Percentiles rank a stretch among this genome's conserved stretches.
Conservation (phyloP, 2,113 vertebrate species). For the Chinchilla lanigera region DNA sequence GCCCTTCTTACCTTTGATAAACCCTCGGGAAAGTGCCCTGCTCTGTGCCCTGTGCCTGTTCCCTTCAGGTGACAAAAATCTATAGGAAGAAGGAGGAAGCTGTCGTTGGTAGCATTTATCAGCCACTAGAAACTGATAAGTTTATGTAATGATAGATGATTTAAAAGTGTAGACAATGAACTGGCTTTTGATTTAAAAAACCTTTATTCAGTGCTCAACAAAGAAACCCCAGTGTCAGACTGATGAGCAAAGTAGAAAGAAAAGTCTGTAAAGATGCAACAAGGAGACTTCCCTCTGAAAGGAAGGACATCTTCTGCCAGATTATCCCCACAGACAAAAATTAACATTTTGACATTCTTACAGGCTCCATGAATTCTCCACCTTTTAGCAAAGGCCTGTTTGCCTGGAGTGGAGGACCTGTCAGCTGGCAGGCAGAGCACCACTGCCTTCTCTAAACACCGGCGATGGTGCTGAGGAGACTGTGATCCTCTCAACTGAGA, state of each 20-base stretch:
- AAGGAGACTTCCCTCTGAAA: neutral
- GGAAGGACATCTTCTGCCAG: conserved; percentile 12
- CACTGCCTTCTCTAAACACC: neutral
- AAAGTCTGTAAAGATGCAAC: neutral
- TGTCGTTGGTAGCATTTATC: neutral
- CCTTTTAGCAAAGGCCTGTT: neutral
- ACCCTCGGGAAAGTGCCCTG: neutral
- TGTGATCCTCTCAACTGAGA: neutral
- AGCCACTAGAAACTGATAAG: neutral
- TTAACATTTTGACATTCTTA: conserved; percentile 43
- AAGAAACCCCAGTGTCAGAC: neutral
- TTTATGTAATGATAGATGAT: neutral
- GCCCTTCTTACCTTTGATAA: neutral
- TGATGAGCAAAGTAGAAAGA: neutral
- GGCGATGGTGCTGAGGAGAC: neutral
- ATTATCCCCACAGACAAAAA: neutral
- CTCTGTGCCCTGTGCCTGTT: neutral
- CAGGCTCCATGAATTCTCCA: conserved; percentile 12
- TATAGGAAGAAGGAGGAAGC: neutral
- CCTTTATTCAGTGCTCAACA: neutral
- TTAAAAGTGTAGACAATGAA: neutral
- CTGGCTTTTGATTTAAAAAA: neutral
- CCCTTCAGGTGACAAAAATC: neutral
- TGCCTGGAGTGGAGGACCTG: neutral
- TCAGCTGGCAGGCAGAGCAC: neutral